Conservation (phyloP, 2,113 vertebrate genomes). For the Menidia beryllina region DNA sequence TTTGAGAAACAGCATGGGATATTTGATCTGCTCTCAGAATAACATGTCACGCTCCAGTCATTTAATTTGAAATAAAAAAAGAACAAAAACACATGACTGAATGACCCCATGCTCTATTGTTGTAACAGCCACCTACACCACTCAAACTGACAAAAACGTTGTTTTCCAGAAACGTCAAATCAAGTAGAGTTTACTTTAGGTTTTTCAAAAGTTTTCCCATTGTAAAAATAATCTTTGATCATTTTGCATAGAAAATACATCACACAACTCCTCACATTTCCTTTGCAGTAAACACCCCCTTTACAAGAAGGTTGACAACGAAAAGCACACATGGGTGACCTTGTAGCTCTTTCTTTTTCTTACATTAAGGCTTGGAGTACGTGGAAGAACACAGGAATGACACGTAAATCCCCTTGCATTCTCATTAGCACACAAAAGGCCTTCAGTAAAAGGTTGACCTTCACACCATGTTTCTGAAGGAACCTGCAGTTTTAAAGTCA, state of each 20-base stretch:
- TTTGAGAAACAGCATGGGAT: no score
- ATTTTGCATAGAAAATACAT: neutral
- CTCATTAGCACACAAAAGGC: conserved; percentile 81
- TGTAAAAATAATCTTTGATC: neutral
- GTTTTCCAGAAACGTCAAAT: neutral
- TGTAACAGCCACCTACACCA: neutral
- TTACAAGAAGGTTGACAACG: conserved; percentile 36
- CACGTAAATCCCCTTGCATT: conserved; percentile 62
- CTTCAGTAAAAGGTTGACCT: conserved; percentile 79
- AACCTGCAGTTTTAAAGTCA: conserved; percentile 81
- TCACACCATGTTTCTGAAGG: conserved; percentile 75
- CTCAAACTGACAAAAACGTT: neutral
- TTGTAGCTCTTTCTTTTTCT: conserved; percentile 49
- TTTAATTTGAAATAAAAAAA: no score
- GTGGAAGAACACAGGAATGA: conserved; percentile 53
- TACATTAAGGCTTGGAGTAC: conserved; percentile 39
- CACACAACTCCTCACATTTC: conserved; percentile 11
- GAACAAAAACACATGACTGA: neutral
- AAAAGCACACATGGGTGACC: conserved; percentile 48
- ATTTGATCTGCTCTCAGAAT: no score
- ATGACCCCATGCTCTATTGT: neutral
- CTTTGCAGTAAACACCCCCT: conserved; percentile 39
- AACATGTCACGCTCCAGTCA: no score
- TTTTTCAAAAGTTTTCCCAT: neutral
- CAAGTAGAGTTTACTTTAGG: conserved; percentile 6